A percentile compares a stretch with the other conserved stretches of the same genome.
phyloP scores from a whole-genome alignment of 2,888 invertebrate species.

The Pecten maximus region DNA sequence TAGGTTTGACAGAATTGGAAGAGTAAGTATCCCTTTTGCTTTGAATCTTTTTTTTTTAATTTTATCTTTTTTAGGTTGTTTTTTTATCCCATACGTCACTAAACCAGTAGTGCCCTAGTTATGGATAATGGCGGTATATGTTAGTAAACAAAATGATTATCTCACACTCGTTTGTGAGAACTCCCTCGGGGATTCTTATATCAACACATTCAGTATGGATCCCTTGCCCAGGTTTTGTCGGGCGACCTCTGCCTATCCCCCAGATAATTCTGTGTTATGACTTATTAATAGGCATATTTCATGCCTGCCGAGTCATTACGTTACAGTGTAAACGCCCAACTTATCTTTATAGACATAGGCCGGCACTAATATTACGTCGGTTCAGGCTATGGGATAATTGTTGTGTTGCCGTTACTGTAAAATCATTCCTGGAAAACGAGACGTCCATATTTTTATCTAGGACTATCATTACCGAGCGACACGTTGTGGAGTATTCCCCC shows the following conservation, averaged over 20 bases:
- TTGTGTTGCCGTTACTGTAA: not conserved
- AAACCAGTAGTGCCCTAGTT: not conserved
- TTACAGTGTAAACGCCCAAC: not conserved
- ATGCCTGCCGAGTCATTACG: not conserved
- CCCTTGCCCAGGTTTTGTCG: not conserved
- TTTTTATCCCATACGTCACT: no score
- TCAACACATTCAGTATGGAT: not conserved
- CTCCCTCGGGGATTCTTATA: not conserved
- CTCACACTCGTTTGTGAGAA: not conserved
- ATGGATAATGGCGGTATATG: not conserved
- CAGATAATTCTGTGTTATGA: not conserved
- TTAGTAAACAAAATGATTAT: not conserved
- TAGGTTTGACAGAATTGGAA: no score
- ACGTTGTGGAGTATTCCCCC: not conserved
- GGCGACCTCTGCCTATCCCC: not conserved
- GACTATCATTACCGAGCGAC: not conserved
- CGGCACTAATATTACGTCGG: not conserved
- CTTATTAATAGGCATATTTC: not conserved
- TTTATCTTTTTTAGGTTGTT: no score
- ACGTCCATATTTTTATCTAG: not conserved
- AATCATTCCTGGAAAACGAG: conserved; percentile 4
- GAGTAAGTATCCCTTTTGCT: no score
- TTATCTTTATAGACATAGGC: not conserved
- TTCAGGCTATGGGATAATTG: not conserved
- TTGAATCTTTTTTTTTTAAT: no score